A percentile compares a stretch with the other conserved stretches of the same genome.
Conservation (phyloP, 2,797 vertebrate species). For the Pantherophis alleghaniensis region DNA sequence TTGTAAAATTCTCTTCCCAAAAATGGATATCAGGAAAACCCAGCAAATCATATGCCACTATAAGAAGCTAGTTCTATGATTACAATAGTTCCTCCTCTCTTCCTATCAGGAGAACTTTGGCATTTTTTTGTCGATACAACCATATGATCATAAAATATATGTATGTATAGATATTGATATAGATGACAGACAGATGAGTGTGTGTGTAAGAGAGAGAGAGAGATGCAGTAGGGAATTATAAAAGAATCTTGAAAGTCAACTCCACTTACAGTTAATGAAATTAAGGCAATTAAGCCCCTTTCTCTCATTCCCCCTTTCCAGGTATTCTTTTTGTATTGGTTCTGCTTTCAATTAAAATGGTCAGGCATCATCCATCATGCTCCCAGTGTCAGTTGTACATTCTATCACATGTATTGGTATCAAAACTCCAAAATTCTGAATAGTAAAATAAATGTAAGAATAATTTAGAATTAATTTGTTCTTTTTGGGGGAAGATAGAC, state of each 20-base stretch:
- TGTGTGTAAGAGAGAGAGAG: too few species aligned
- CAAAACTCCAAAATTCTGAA: background rate
- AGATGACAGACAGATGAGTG: too few species aligned
- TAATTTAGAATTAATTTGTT: background rate
- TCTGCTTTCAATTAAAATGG: background rate
- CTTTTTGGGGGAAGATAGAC: background rate
- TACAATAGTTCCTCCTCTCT: background rate
- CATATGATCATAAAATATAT: background rate
- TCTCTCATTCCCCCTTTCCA: background rate
- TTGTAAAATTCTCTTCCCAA: background rate
- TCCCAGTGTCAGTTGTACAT: background rate
- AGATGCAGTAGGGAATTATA: background rate
- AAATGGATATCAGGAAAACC: background rate
- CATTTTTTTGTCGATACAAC: background rate
- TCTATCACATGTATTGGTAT: background rate
- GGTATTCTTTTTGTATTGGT: background rate
- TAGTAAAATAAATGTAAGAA: background rate
- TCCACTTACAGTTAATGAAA: background rate
- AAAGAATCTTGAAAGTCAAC: background rate
- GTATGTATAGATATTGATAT: too few species aligned
- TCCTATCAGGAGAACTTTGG: background rate
- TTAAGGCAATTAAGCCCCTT: background rate
- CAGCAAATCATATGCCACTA: background rate
- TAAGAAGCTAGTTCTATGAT: background rate
- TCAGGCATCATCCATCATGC: background rate